Evolutionary conservation across 53 echinoderm and acorn worm species (phyloP).

Genomic region (Holothuria scabra): DNA sequence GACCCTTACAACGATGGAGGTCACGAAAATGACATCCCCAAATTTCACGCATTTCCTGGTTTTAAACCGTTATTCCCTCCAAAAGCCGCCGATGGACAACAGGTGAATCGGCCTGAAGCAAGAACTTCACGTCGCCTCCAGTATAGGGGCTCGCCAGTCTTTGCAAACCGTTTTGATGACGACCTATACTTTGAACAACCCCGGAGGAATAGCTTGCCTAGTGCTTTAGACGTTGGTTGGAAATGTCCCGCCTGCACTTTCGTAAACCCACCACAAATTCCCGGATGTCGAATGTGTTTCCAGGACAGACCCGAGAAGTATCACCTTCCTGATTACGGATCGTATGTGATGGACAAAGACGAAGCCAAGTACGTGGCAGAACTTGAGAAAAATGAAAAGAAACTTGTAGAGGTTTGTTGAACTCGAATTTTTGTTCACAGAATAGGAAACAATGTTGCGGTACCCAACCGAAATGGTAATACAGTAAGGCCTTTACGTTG

Average conservation of each 20-base stretch:
- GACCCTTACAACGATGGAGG: no score
- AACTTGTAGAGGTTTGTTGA: conserved; percentile 58
- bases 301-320: conserved; percentile 58
- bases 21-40: no score
- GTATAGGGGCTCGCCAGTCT: no score
- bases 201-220: not conserved
- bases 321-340: conserved; percentile 57
- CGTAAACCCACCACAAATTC: conserved; percentile 79
- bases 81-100: no score
- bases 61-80: no score
- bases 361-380: conserved; percentile 61
- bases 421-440: no score
- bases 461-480: no score
- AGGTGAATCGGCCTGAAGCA: no score
- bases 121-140: no score
- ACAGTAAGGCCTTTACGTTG: no score
- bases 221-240: conserved; percentile 80
- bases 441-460: no score
- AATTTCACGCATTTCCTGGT: no score
- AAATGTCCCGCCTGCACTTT: conserved; percentile 71
- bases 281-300: conserved; percentile 74
- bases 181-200: not conserved
- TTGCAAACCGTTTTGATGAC: not conserved
- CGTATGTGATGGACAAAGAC: conserved; percentile 76
- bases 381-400: conserved; percentile 53